Evolutionary conservation across 2,888 invertebrate genomes (phyloP).

Genomic region (Tenthredo amoena): DNA sequence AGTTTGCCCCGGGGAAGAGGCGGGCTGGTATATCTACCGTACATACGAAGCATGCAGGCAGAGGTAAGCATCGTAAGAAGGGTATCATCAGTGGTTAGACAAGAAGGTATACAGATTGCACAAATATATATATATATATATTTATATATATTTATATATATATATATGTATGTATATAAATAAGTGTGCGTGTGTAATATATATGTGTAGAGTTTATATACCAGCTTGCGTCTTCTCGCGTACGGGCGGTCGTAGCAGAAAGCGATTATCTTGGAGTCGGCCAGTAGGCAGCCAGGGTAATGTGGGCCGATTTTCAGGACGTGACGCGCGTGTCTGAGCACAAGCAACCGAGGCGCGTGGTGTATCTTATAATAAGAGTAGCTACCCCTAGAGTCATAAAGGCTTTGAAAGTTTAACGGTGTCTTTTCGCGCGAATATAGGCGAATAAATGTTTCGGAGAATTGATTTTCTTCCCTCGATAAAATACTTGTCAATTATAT

Average conservation of each 20-base stretch:
- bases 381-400: slow-evolving; percentile 7
- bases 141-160: too few relatives aligned
- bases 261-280: slow-evolving; percentile 62
- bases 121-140: not conserved
- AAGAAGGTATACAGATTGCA: not conserved
- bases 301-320: slow-evolving; percentile 70
- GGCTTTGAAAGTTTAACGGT: not conserved
- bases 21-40: slow-evolving; percentile 20
- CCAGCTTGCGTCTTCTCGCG: not conserved
- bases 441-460: not conserved
- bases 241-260: slow-evolving; percentile 58
- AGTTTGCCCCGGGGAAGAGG: slow-evolving; percentile 11
- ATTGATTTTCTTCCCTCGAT: not conserved
- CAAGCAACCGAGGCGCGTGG: slow-evolving; percentile 67
- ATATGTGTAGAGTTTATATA: not conserved
- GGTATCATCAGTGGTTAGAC: slow-evolving; percentile 43
- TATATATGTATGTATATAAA: not conserved
- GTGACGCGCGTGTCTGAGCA: slow-evolving; percentile 72
- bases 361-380: slow-evolving; percentile 57
- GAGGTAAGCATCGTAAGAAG: slow-evolving; percentile 20
- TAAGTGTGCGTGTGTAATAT: not conserved
- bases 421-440: not conserved
- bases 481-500: not conserved
- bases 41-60: slow-evolving; percentile 5
- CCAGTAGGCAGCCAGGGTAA: slow-evolving; percentile 62